Evolutionary conservation across 2,113 vertebrate genomes (phyloP).

Genomic region (Oceanites oceanicus): DNA sequence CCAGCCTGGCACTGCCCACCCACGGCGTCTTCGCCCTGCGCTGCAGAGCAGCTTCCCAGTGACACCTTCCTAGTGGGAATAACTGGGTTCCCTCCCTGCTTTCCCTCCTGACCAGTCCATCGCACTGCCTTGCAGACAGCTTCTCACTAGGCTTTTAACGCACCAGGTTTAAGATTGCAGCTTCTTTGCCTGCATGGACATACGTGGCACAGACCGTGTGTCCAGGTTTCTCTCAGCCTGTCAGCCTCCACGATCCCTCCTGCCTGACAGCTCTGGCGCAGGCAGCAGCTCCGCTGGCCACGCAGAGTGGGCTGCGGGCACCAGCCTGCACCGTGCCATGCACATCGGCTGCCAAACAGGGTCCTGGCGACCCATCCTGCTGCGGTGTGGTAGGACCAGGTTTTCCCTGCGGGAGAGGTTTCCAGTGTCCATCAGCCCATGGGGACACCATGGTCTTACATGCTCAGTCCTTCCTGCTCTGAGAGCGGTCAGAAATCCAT

Average conservation of each 20-base stretch:
- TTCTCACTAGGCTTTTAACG: not conserved
- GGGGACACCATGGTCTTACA: not conserved
- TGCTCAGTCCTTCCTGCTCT: not conserved
- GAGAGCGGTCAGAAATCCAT: not conserved
- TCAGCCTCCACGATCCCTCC: not conserved
- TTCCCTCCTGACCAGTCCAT: not conserved
- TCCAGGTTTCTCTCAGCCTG: not conserved
- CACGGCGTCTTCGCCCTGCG: not conserved
- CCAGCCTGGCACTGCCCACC: not conserved
- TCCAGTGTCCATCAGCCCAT: accelerated
- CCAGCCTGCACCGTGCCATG: not conserved
- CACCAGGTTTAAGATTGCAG: not conserved
- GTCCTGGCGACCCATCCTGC: not conserved
- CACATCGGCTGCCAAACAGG: no score
- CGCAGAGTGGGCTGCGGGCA: not conserved
- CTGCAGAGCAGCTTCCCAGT: not conserved
- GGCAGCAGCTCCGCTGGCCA: not conserved
- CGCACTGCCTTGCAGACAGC: not conserved
- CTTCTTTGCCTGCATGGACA: not conserved
- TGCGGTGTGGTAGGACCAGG: not conserved
- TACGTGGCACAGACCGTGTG: accelerated
- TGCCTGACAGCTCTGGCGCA: not conserved
- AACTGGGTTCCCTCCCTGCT: not conserved
- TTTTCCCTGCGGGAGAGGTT: not conserved
- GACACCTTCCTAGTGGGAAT: not conserved